Conservation (phyloP, 2,888 invertebrate genomes). For the Magallana nippona region DNA sequence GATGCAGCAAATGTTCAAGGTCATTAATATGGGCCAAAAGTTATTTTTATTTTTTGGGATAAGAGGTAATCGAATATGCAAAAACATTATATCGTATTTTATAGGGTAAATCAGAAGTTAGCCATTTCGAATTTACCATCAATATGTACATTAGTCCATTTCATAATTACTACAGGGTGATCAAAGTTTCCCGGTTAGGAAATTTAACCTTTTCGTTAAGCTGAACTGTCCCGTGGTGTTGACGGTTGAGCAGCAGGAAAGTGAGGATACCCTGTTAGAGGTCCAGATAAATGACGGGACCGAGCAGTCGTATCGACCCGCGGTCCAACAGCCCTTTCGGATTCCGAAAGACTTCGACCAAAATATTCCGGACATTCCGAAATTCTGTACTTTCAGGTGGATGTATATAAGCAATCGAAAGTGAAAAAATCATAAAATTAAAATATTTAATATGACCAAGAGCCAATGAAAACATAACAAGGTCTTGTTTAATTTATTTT, state of each 20-base stretch:
- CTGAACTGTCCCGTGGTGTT: slow-evolving; percentile 72
- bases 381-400: slow-evolving; percentile 60
- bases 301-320: not conserved
- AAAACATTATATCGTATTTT: too few species aligned
- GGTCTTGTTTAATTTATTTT: not conserved
- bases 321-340: slow-evolving; percentile 68
- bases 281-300: slow-evolving; percentile 59
- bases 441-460: too few species aligned
- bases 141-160: too few species aligned
- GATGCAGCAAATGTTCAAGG: too few species aligned
- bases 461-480: too few species aligned
- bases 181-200: slow-evolving; percentile 77
- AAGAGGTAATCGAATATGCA: too few species aligned
- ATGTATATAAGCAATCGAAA: too few species aligned
- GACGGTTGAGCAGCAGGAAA: slow-evolving; percentile 68
- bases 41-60: too few species aligned
- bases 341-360: slow-evolving; percentile 67
- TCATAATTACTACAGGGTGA: slow-evolving; percentile 72
- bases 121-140: too few species aligned
- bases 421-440: too few species aligned
- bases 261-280: slow-evolving; percentile 55
- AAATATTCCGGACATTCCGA: slow-evolving; percentile 53
- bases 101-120: too few species aligned
- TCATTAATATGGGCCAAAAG: too few species aligned
- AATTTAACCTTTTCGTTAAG: slow-evolving; percentile 71